Base-by-base conservation (phyloP, 64 coral and sea anemone genomes). In the Astreopora myriophthalma region DNA sequence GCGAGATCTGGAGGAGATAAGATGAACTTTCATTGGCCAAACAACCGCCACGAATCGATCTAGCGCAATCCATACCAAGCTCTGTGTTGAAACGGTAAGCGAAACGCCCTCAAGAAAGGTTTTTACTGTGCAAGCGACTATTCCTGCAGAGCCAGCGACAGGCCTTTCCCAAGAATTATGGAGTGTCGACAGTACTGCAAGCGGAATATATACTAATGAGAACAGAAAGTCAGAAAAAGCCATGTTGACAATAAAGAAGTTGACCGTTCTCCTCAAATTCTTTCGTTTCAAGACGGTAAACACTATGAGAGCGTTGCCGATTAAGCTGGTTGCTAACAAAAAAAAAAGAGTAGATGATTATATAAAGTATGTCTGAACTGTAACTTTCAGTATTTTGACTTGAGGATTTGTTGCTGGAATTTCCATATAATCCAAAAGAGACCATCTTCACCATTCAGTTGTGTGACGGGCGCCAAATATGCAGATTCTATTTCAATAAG, bases 181-280 rank as follows among this genome's bases (percentile, higher is more conserved):
- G 14, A 28, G 16, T 34, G 17, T 35, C 0, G 28, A 25, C 34
- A 48, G 5, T 32, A 57, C 9, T 10, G 25, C 27, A 17, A 29
- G 13, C n/a, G 76, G 26, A 32, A 16, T 29, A 27, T 0, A 25
- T 20, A 42, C 48, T 13, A 49, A 6, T 22, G 74, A 23, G 13
- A 49, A 77, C 5, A 77, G 24, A 33, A 79, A 6, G 76, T 60
- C 76, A 6, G 76, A 79, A 57, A 49, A 25, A 1, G 40, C 74
- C 74, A 76, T 76, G 42, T 52, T 77, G 23, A 49, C 23, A 77
- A 77, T 77, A 14, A 77, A 49, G 74, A 3, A 80, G 30, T 80
- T 52, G 4, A 34, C 49, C 6, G 42, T 77, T 4, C 24, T 55
- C 40, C 44, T 24, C 23, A 78, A 51, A 8, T 78, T 27, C 7